Percentiles rank a stretch among this genome's conserved stretches.
phyloP scores from a whole-genome alignment of 2,797 vertebrate species.

The Oreonectes daqikongensis region DNA sequence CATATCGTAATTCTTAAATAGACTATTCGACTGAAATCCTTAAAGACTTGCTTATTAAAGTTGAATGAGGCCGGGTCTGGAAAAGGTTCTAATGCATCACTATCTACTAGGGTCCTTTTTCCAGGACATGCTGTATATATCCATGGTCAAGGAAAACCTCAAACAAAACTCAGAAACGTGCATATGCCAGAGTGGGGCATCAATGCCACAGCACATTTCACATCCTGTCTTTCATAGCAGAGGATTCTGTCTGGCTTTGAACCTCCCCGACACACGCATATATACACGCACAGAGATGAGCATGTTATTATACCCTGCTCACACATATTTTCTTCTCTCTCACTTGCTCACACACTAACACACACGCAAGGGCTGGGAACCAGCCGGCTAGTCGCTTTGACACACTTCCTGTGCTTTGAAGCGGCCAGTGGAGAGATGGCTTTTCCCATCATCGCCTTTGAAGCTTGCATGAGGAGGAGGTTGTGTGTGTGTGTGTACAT shows the following conservation, averaged over 20 bases:
- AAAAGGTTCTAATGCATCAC: slow-evolving; percentile 1
- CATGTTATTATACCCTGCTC: slow-evolving; percentile 71
- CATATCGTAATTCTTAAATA: slow-evolving; percentile 6
- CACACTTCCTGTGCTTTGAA: slow-evolving; percentile 87
- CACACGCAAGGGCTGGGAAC: slow-evolving; percentile 67
- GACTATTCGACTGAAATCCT: background rate
- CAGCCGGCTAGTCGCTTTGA: slow-evolving; percentile 77
- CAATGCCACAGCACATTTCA: slow-evolving; percentile 70
- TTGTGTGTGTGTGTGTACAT: slow-evolving; percentile 40
- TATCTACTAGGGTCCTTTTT: background rate
- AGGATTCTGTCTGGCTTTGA: slow-evolving; percentile 75
- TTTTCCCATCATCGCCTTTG: slow-evolving; percentile 78
- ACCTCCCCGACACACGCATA: slow-evolving; percentile 71
- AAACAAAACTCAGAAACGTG: slow-evolving; percentile 8
- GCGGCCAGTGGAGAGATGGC: slow-evolving; percentile 79
- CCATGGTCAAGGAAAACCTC: slow-evolving; percentile 2
- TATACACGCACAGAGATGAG: slow-evolving; percentile 77
- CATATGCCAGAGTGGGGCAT: slow-evolving; percentile 25
- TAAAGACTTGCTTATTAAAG: slow-evolving; percentile 16
- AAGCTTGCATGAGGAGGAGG: slow-evolving; percentile 64
- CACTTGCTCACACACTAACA: slow-evolving; percentile 32
- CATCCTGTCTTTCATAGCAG: slow-evolving; percentile 73
- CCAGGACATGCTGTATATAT: slow-evolving; percentile 8
- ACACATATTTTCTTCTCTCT: slow-evolving; percentile 46
- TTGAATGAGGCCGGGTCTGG: background rate